These are phyloP conservation scores for Clusia tigrina DNA, from an alignment of 2,888 invertebrate species.

Conservation along the genomic window DNA sequence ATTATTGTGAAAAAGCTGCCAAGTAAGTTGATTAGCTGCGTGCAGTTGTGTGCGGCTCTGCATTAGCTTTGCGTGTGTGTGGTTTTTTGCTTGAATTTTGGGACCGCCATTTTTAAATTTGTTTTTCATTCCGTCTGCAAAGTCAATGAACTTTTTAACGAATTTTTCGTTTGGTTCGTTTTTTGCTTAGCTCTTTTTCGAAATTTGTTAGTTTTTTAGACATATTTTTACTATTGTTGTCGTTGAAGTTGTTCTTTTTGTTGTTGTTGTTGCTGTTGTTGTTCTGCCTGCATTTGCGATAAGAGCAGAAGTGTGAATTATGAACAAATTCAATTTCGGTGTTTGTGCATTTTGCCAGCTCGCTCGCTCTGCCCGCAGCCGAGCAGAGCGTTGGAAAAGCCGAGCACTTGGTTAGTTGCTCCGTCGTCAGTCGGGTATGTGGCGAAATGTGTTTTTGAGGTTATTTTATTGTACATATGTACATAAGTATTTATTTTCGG, in stretches of 20 bases:
- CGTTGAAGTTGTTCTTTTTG: not conserved
- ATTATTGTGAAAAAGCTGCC: too few species aligned
- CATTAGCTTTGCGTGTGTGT: not conserved
- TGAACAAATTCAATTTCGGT: not conserved
- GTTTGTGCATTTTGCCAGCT: not conserved
- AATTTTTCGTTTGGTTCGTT: not conserved
- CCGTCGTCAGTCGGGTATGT: not conserved
- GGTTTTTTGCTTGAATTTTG: not conserved
- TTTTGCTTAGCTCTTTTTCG: not conserved
- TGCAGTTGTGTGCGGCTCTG: too few species aligned
- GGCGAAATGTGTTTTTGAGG: constrained; percentile 8
- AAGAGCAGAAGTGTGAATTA: not conserved
- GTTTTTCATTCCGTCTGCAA: not conserved
- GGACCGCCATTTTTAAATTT: not conserved
- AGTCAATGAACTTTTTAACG: constrained; percentile 18
- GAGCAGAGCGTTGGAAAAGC: not conserved
- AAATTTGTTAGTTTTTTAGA: not conserved
- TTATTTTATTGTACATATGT: too few species aligned
- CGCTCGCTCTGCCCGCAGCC: not conserved
- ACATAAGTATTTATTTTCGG: not conserved
- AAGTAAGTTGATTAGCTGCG: too few species aligned
- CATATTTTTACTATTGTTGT: not conserved
- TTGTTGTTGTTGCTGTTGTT: constrained; percentile 11
- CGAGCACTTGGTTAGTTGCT: constrained; percentile 9
- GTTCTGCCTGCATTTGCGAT: constrained; percentile 8